Evolutionary conservation across 2,888 invertebrate species (phyloP), one percentile per base, ranked within the genome.

Genomic region (Sphaerophoria rueppellii): DNA sequence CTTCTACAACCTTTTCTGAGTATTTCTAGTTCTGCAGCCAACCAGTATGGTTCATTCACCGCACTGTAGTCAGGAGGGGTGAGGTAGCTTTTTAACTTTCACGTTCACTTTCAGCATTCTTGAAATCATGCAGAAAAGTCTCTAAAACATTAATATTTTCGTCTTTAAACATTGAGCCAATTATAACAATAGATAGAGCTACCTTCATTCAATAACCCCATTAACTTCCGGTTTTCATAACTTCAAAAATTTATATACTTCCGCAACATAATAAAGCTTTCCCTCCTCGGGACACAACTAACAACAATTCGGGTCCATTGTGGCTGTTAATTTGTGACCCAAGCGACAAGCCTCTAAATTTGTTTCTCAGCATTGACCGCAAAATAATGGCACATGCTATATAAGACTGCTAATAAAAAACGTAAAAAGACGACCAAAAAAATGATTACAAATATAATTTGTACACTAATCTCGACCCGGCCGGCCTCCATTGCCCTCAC

Each of bases 311-410:
- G 2, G 24, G 61, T 71, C 69, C 75, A 76, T 83, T 83, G 74
- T 79, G 75, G 79, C 79, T 80, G 69, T 83, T 83, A 83, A 83
- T 83, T 80, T 83, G 83, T 83, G 57, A 60, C 75, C 65, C 40
- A 0, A 61, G 75, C 75, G 40, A 12, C 40, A 58, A 58, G 11
- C 58, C 40, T 4, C 1, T 58, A 11, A 6, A n/a, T n/a, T 5
- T 4, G n/a, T 61, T 69, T 69, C 71, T 83, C 80, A 76, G 80
- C 75, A 80, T 50, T 80, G 76, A 74, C 69, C 61, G 55, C 69
- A 74, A 74, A 75, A 78, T 63, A 78, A 69, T 69, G 69, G 50
- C 67, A 67, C 34, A 75, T 35, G 32, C 14, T 12, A 11, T 40
- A 40, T 40, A 43, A 43, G 43, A 32, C 43, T 12, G 11, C 7